Percentiles rank a stretch among this genome's conserved stretches.
Evolutionary conservation across 1,140 invertebrate species (phyloP).

Genomic region (roundworm (Caenorhabditis elegans)): WBcel235 BX284602.5:4569501-4570000

Average conservation of each 20-base stretch:
- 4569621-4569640: background rate
- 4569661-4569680: background rate
- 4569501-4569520: too few species aligned
- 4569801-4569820: background rate
- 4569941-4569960: background rate
- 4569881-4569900: background rate
- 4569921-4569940: background rate
- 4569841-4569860: too few species aligned
- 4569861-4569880: background rate
- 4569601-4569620: slow-evolving; percentile 15
- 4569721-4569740: background rate
- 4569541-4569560: background rate
- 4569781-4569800: background rate
- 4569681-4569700: background rate
- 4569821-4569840: background rate
- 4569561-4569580: slow-evolving; percentile 8
- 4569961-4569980: background rate
- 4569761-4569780: background rate
- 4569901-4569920: background rate
- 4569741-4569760: background rate
- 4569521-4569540: too few species aligned
- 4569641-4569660: slow-evolving; percentile 24
- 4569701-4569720: background rate
- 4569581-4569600: background rate
- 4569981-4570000: too few species aligned